Evolutionary conservation across 2,113 vertebrate genomes (phyloP), one percentile per base, ranked within the genome.

Genomic region (Triplophysa tibetana): DNA sequence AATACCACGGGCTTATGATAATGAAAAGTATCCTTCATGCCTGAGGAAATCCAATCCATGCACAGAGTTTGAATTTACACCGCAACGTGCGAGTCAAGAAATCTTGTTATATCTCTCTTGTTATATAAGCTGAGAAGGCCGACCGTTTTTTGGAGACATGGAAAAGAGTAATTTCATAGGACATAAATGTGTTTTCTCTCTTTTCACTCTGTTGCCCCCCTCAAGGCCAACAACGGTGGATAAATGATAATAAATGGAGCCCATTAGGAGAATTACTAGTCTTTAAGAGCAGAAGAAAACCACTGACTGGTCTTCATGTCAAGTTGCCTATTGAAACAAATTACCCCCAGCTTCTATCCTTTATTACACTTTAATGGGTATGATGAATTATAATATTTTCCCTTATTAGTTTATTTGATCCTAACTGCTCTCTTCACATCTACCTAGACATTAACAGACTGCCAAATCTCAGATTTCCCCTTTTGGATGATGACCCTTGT

Each of bases 191-290:
- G 52, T 87, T 81, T 75, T 87, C 82, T 84, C 75, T 62, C 21
- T 81, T 82, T 79, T 70, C 13, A 45, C 65, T 70, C 68, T 62
- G 45, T 45, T 75, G 58, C 4, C 45, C 16, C 41, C 38, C 48
- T 75, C 73, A 75, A 63, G n/a, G 38, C 65, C 87, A 81, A 88
- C 81, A 76, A 81, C 76, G 77, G 88, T 82, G 88, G 88, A 90
- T 90, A 85, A 92, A 93, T 91, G 87, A 93, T 90, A 92, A 92
- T 90, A 91, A 92, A 93, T 93, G 93, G 86, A 83, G 75, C 82
- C 88, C 90, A 92, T 93, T 93, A 94, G 87, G 88, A 85, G 88
- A 92, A 92, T 93, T 93, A 93, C 88, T 90, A 87, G 88, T 90
- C 91, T 91, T 93, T 93, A 90, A 90, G 89, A 89, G 83, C 88